A percentile compares a stretch with the other conserved stretches of the same genome.
Conservation (phyloP, 2,797 vertebrate genomes). For the Eulemur albifrons region DNA sequence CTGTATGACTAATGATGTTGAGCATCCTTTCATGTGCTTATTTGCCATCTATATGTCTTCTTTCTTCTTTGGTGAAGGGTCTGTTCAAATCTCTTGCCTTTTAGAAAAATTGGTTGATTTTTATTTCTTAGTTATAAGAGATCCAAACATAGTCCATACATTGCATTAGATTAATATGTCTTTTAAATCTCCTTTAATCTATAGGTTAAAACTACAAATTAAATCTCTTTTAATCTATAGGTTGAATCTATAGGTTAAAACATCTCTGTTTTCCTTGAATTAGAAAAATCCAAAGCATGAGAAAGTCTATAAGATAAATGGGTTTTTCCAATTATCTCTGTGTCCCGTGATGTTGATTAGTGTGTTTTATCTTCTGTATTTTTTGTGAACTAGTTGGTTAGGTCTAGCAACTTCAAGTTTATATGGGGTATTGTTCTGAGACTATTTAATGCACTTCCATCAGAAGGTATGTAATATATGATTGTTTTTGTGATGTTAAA, state of each 20-base stretch:
- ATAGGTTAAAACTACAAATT: not conserved
- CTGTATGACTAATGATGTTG: not conserved
- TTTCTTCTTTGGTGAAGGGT: not conserved
- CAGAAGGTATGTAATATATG: not conserved
- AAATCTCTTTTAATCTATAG: not conserved
- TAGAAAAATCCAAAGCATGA: not conserved
- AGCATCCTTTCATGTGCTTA: not conserved
- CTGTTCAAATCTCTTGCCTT: not conserved
- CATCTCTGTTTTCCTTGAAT: not conserved
- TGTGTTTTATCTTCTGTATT: not conserved
- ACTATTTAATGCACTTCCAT: not conserved
- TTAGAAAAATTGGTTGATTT: not conserved
- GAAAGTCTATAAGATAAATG: not conserved
- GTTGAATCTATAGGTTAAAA: not conserved
- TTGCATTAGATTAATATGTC: not conserved
- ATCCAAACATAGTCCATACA: not conserved
- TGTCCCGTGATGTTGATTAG: not conserved
- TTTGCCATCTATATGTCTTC: not conserved
- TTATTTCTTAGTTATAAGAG: not conserved
- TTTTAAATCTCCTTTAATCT: not conserved
- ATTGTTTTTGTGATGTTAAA: not conserved
- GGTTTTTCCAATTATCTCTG: not conserved
- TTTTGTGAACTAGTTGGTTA: not conserved
- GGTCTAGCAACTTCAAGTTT: not conserved
- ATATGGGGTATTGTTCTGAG: not conserved